phyloP scores from a whole-genome alignment of 2,888 invertebrate genomes.

The Drosophila algonquin region DNA sequence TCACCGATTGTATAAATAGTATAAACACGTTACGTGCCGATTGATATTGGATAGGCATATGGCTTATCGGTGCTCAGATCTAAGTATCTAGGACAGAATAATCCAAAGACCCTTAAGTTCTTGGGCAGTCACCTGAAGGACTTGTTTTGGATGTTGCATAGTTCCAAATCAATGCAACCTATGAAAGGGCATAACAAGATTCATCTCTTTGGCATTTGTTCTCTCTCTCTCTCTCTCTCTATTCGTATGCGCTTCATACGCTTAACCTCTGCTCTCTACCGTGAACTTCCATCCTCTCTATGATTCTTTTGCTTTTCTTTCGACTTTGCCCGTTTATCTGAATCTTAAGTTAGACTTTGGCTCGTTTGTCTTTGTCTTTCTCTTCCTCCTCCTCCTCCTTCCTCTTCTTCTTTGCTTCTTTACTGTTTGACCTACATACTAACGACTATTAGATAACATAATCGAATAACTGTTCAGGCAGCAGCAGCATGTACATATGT shows the following conservation, averaged over 20 bases:
- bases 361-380: neutral
- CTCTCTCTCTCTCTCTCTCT: neutral
- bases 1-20: too few relatives aligned
- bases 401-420: constrained; percentile 2
- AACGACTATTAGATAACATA: constrained; percentile 28
- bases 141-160: too few relatives aligned
- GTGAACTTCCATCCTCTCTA: neutral
- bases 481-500: neutral
- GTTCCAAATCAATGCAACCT: too few relatives aligned
- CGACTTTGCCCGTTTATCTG: neutral
- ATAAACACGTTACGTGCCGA: too few relatives aligned
- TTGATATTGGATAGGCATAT: too few relatives aligned
- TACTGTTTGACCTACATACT: constrained; percentile 24
- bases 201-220: constrained; percentile 38
- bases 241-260: too few relatives aligned
- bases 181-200: neutral
- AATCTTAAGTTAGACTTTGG: neutral
- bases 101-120: too few relatives aligned
- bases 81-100: too few relatives aligned
- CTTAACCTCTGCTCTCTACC: neutral
- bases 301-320: neutral
- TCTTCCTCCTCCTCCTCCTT: neutral
- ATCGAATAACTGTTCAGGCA: constrained; percentile 10
- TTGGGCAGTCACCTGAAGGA: too few relatives aligned
- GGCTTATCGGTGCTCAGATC: too few relatives aligned